Base-by-base conservation (phyloP, 2,888 invertebrate genomes). In the Trichopria drosophilae region DNA sequence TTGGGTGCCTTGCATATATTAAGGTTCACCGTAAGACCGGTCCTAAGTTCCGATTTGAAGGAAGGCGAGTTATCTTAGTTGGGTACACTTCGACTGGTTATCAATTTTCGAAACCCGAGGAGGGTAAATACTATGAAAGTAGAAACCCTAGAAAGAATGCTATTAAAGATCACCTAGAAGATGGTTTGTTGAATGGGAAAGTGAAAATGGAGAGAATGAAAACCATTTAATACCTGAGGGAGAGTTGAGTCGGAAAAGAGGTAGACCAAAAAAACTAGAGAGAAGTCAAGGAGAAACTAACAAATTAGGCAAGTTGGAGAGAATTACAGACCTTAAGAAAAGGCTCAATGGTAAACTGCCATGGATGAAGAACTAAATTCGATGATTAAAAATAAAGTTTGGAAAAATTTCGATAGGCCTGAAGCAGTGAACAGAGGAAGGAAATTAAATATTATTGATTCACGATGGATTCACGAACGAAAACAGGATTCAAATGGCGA, bases 391-490 rank as follows among this genome's bases (percentile, higher is more conserved):
- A 7, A 31, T 13, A 28, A 55, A 32, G 55, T 53, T 7, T 53
- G 53, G 45, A 35, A 26, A 19, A 23, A 45, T 7, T 35, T 49
- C 1, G 45, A 49, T 19, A 39, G 45, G 41, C 24, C 43, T n/a
- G 28, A 26, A 12, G 12, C 23, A 34, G 28, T 18, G 36, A 28
- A 20, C 22, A 32, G 48, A 24, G 32, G 32, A 7, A 24, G 31
- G 31, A 52, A 32, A 42, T 31, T 47, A 10, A 46, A 54, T 9
- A 26, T 55, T 3, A 45, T 55, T 28, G 52, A 55, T 22, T 59
- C 51, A 10, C 39, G 15, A 37, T 59, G 55, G 43, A 50, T 56
- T 10, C 46, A 52, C 13, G 56, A 47, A 32, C 55, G 16, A 9
- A 53, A 49, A 41, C 20, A 20, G n/a, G 55, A 49, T 32, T 1